A percentile compares a stretch with the other conserved stretches of the same genome.
Conservation (phyloP, 1,140 invertebrate species). For the Leptinotarsa defecta region DNA sequence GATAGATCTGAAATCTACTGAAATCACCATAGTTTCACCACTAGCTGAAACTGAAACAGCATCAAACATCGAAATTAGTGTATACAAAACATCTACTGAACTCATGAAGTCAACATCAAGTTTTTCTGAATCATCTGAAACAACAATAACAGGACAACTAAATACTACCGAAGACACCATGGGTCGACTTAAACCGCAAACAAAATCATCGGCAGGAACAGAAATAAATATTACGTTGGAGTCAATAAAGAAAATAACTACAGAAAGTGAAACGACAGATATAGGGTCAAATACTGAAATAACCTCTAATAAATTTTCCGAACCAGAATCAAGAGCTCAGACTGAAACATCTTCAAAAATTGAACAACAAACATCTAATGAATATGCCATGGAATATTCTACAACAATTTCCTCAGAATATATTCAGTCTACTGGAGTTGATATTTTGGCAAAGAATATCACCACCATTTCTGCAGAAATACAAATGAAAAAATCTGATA, state of each 20-base stretch:
- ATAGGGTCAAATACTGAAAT: neutral
- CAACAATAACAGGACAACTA: too few species aligned
- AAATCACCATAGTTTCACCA: neutral
- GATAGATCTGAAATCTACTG: too few species aligned
- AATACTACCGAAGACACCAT: neutral
- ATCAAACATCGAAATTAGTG: neutral
- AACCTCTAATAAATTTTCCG: neutral
- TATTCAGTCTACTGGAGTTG: too few species aligned
- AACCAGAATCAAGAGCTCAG: neutral
- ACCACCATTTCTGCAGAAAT: too few species aligned
- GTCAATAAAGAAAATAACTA: neutral
- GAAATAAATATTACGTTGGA: neutral
- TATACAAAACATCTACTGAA: neutral
- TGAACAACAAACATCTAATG: neutral
- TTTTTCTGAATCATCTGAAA: neutral
- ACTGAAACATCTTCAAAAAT: neutral
- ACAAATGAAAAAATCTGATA: too few species aligned
- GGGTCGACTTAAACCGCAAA: neutral
- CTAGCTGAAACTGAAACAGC: neutral
- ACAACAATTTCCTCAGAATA: too few species aligned
- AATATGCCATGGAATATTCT: too few species aligned
- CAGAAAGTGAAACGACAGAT: neutral
- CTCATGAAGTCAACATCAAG: neutral
- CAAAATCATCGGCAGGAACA: neutral
- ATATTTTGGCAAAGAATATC: too few species aligned